Conservation (phyloP, 2,888 invertebrate species). For the Cephonodes hylas region DNA sequence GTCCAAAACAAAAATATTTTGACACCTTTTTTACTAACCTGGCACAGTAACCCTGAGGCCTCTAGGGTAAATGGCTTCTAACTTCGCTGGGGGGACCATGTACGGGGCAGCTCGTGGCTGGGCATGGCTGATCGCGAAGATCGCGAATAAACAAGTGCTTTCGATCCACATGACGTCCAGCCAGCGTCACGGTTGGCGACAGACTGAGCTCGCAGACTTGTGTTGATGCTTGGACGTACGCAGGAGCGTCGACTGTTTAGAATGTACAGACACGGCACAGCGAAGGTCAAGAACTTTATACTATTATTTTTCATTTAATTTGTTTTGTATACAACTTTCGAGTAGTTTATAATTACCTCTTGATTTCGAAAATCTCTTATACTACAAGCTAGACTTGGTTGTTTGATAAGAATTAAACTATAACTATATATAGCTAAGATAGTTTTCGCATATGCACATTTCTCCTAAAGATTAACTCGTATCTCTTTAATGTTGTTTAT, state of each 20-base stretch:
- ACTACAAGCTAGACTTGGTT: too few species aligned
- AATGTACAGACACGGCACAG: conserved; percentile 25
- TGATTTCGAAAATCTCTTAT: too few species aligned
- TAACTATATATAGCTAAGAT: too few species aligned
- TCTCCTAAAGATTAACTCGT: too few species aligned
- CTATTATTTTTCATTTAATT: not conserved
- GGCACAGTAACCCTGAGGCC: conserved; percentile 82
- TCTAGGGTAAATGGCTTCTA: conserved; percentile 81
- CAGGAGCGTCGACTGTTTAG: conserved; percentile 29
- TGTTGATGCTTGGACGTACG: conserved; percentile 26
- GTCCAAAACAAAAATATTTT: not conserved
- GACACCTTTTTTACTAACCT: conserved; percentile 34
- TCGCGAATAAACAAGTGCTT: conserved; percentile 30
- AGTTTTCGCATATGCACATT: too few species aligned
- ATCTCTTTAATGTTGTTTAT: too few species aligned
- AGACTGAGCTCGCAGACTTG: conserved; percentile 35
- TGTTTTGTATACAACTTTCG: not conserved
- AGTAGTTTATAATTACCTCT: too few species aligned
- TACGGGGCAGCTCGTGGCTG: conserved; percentile 43
- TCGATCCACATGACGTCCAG: conserved; percentile 46
- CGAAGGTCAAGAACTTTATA: not conserved
- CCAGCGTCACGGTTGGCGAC: conserved; percentile 26
- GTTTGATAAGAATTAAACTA: too few species aligned
- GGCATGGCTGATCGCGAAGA: conserved; percentile 31
- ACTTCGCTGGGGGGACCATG: conserved; percentile 74